Conservation (phyloP, 2,113 vertebrate species). For the Sylvilagus bachmani region DNA sequence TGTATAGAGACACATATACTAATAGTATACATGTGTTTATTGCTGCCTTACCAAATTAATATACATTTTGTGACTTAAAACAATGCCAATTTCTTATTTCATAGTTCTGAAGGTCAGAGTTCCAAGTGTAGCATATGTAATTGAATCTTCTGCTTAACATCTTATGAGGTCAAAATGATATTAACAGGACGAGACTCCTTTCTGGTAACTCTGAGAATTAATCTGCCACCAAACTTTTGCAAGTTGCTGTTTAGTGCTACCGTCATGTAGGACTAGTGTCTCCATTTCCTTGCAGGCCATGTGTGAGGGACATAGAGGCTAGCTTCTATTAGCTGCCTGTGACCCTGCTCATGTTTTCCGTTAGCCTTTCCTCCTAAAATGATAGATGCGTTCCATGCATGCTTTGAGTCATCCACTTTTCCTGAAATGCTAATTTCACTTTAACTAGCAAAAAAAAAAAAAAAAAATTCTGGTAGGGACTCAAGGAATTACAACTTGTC, state of each 20-base stretch:
- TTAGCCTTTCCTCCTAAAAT: background rate
- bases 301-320: background rate
- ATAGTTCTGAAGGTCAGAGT: background rate
- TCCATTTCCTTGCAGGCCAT: background rate
- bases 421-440: background rate
- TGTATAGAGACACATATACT: background rate
- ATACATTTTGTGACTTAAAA: background rate
- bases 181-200: background rate
- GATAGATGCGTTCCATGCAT: background rate
- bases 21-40: background rate
- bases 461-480: background rate
- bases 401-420: background rate
- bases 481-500: background rate
- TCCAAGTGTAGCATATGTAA: background rate
- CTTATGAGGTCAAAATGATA: background rate
- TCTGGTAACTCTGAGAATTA: background rate
- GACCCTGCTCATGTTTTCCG: fast-evolving
- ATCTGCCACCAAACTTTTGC: background rate
- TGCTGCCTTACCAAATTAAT: background rate
- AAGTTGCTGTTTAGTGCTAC: background rate
- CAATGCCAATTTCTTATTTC: background rate
- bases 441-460: background rate
- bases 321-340: background rate
- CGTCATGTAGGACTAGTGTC: background rate
- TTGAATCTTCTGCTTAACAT: background rate